Evolutionary conservation across 2,888 invertebrate genomes (phyloP).

Genomic region (Rhyacophila evoluta): DNA sequence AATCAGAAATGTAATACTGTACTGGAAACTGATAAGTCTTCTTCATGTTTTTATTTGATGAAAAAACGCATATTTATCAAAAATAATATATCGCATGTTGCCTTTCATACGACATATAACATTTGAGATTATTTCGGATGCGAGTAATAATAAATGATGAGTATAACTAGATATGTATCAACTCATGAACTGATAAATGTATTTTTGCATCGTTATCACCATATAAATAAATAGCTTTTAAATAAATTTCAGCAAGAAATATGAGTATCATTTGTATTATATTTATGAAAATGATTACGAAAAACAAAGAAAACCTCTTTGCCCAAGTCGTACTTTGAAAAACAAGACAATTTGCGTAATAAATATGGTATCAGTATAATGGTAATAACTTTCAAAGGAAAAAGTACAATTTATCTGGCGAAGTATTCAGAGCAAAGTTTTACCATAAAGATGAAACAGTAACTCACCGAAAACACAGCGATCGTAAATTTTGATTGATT

Average conservation of each 20-base stretch:
- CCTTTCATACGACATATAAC: no score
- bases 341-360: slow-evolving; percentile 4
- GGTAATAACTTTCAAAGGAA: slow-evolving; percentile 25
- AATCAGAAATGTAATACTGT: no score
- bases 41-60: no score
- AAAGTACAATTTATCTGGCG: slow-evolving; percentile 17
- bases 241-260: not conserved
- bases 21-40: no score
- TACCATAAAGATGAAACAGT: slow-evolving; percentile 29
- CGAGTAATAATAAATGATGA: no score
- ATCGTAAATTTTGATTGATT: slow-evolving; percentile 30
- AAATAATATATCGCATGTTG: no score
- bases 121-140: no score
- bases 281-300: not conserved
- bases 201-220: no score
- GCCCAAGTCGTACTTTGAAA: not conserved
- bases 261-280: not conserved
- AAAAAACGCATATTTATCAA: no score
- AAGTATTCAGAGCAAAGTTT: slow-evolving; percentile 20
- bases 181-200: no score
- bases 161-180: no score
- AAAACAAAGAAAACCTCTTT: slow-evolving; percentile 23
- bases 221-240: no score
- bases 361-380: slow-evolving; percentile 28
- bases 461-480: slow-evolving; percentile 23